Percentiles rank a stretch among this genome's conserved stretches.
Conservation (phyloP, 2,113 vertebrate species). For the Phylloscopus whistleri region DNA sequence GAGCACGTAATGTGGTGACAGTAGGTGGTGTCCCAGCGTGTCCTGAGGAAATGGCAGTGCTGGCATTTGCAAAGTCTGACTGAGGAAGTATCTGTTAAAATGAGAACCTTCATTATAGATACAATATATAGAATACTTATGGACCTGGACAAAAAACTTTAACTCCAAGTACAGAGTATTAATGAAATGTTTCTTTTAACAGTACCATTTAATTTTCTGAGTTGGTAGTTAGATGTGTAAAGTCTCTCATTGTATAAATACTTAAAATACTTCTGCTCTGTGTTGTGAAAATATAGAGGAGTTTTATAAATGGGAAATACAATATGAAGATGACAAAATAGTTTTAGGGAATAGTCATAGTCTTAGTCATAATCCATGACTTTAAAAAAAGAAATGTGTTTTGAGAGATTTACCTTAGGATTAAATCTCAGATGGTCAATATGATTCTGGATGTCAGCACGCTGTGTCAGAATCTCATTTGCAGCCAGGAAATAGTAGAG, state of each 20-base stretch:
- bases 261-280: not conserved
- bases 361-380: not conserved
- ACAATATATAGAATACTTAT: not conserved
- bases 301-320: not conserved
- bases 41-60: not conserved
- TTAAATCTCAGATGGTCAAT: slow-evolving; percentile 66
- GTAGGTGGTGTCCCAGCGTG: not conserved
- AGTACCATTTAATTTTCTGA: not conserved
- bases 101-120: not conserved
- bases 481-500: not conserved
- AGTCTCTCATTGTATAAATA: not conserved
- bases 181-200: not conserved
- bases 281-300: not conserved
- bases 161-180: not conserved
- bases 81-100: slow-evolving; percentile 41
- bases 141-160: not conserved
- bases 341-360: not conserved
- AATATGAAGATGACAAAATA: not conserved
- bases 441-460: slow-evolving; percentile 66
- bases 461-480: slow-evolving; percentile 70
- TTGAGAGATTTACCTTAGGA: slow-evolving; percentile 53
- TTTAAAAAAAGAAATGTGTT: not conserved
- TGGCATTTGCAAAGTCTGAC: not conserved
- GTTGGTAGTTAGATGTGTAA: not conserved
- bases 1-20: not conserved